These are phyloP conservation scores for Lapara coniferarum DNA, from an alignment of 2,888 invertebrate genomes.

Conservation along the genomic window DNA sequence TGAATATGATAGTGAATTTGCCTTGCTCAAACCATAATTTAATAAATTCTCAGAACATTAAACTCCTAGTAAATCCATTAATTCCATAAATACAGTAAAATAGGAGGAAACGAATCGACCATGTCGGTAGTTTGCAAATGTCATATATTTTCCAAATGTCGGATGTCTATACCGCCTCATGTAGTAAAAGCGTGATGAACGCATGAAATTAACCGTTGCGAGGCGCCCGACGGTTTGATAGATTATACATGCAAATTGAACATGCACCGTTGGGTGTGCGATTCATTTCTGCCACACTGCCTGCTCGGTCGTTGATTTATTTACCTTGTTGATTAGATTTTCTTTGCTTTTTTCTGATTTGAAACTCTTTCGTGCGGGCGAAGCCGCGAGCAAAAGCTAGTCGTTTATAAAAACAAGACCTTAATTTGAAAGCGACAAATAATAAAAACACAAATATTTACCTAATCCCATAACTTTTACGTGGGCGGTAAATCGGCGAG, in stretches of 20 bases:
- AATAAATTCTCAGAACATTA: not conserved
- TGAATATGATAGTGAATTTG: too few relatives aligned
- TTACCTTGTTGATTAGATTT: too few relatives aligned
- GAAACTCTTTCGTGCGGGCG: too few relatives aligned
- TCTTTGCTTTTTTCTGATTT: too few relatives aligned
- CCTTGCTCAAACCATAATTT: too few relatives aligned
- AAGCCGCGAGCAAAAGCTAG: too few relatives aligned
- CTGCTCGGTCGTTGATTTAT: not conserved
- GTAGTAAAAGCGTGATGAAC: conserved; percentile 20
- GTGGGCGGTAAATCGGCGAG: not conserved
- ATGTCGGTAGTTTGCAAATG: not conserved
- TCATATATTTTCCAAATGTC: conserved; percentile 17
- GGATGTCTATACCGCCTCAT: not conserved
- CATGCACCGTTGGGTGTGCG: not conserved
- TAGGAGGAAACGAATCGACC: conserved; percentile 3
- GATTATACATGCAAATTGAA: conserved; percentile 10
- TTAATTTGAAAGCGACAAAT: not conserved
- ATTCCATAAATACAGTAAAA: not conserved
- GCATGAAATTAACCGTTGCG: conserved; percentile 3
- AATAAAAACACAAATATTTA: conserved; percentile 5
- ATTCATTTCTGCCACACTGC: not conserved
- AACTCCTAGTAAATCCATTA: not conserved
- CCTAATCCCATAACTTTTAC: not conserved
- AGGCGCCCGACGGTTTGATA: not conserved
- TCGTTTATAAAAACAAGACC: not conserved